Percentiles rank a stretch among this genome's conserved stretches.
Conservation (phyloP, 2,797 vertebrate genomes). For the Pseudopleuronectes americanus region DNA sequence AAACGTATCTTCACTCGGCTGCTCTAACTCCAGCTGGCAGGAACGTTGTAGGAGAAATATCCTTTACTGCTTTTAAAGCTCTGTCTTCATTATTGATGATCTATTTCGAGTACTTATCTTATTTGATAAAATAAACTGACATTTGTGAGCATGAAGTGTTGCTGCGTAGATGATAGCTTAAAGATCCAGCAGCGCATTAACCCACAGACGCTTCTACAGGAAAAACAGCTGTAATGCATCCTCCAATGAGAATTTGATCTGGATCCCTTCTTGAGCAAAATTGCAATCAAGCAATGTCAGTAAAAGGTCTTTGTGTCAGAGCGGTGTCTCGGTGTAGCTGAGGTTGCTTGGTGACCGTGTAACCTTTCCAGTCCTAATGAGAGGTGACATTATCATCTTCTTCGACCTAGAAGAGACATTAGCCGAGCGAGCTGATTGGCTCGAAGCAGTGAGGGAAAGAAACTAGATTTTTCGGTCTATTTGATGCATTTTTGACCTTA, state of each 20-base stretch:
- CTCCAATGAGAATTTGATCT: conserved; percentile 18
- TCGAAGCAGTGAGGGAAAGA: conserved; percentile 3
- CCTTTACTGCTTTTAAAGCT: conserved; percentile 40
- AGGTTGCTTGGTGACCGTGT: conserved; percentile 23
- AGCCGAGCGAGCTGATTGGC: conserved; percentile 16
- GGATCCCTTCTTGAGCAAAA: conserved; percentile 36
- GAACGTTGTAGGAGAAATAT: conserved; percentile 48
- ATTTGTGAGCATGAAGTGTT: conserved; percentile 2
- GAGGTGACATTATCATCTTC: conserved; percentile 47
- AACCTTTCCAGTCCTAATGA: conserved; percentile 42
- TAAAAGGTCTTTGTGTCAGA: conserved; percentile 29
- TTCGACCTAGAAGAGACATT: conserved; percentile 7
- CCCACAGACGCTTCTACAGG: conserved; percentile 6
- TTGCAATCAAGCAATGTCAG: conserved; percentile 23
- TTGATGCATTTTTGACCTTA: background rate
- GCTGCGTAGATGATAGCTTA: background rate
- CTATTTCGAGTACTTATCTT: conserved; percentile 2
- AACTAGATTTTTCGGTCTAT: background rate
- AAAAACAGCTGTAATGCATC: conserved; percentile 12
- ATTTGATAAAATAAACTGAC: conserved; percentile 4
- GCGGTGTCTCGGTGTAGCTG: conserved; percentile 11
- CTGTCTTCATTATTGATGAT: conserved; percentile 41
- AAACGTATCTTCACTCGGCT: conserved; percentile 30
- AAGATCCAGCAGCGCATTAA: background rate
- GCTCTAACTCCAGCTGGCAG: conserved; percentile 57